A percentile compares a stretch with the other conserved stretches of the same genome.
Evolutionary conservation across 2,797 vertebrate species (phyloP).

Genomic region (Sciaenops ocellatus): DNA sequence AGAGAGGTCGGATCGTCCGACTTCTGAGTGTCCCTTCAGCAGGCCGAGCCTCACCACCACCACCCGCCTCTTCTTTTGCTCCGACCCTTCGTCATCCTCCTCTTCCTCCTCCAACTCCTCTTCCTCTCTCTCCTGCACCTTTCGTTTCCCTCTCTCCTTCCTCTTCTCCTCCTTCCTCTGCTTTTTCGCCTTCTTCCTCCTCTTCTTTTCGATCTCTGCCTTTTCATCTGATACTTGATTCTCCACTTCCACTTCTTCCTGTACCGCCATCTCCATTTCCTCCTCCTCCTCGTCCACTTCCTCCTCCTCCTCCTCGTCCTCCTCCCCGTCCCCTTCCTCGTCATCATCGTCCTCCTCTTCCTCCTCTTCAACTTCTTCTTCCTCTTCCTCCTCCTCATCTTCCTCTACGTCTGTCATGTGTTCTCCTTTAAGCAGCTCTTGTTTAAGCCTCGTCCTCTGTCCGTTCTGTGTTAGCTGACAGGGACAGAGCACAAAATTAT

Average conservation of each 20-base stretch:
- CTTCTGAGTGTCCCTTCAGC: constrained; percentile 76
- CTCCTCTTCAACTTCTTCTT: accelerated
- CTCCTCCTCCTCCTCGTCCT: not conserved
- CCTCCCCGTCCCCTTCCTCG: not conserved
- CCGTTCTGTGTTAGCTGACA: constrained; percentile 47
- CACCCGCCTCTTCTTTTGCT: constrained; percentile 75
- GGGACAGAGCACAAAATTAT: not conserved
- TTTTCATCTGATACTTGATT: constrained; percentile 32
- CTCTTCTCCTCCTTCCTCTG: constrained; percentile 60
- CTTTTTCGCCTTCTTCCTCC: constrained; percentile 53
- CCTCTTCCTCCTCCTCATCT: accelerated
- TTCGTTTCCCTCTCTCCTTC: constrained; percentile 60
- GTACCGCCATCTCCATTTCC: constrained; percentile 26
- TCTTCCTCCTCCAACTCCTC: constrained; percentile 23
- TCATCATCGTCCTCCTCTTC: accelerated
- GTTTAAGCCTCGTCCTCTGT: constrained; percentile 24
- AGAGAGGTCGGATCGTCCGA: constrained; percentile 71
- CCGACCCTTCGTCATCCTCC: constrained; percentile 18
- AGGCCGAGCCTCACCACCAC: constrained; percentile 76
- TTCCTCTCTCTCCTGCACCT: constrained; percentile 31
- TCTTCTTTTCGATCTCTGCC: constrained; percentile 42
- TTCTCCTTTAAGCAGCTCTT: too few species aligned
- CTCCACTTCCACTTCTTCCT: constrained; percentile 39
- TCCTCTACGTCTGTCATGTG: too few species aligned
- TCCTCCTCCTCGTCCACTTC: constrained; percentile 31